Evolutionary conservation across 2,113 vertebrate genomes (phyloP).

Genomic region (Noctilio leporinus): DNA sequence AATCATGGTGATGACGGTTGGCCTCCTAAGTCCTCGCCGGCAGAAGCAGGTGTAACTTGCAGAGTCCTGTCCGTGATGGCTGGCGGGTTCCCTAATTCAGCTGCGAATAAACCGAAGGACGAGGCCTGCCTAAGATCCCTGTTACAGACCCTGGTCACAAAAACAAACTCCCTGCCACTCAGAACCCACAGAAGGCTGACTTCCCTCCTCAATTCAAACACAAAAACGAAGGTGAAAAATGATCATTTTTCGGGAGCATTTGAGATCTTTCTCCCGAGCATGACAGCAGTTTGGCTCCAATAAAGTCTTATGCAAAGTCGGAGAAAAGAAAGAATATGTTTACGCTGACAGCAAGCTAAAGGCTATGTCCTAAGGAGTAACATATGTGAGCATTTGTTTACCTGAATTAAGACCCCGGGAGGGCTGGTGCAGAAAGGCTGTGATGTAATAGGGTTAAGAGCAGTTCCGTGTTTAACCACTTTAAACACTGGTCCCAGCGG

Average conservation of each 20-base stretch:
- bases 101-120: background rate
- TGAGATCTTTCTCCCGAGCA: background rate
- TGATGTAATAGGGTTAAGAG: background rate
- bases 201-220: background rate
- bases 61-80: too few relatives aligned
- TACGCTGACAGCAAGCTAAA: background rate
- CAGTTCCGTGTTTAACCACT: slow-evolving; percentile 1
- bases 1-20: background rate
- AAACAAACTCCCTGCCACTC: background rate
- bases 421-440: background rate
- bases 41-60: background rate
- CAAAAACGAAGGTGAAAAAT: background rate
- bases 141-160: background rate
- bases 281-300: background rate
- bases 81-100: background rate
- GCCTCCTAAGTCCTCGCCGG: background rate
- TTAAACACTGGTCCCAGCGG: slow-evolving; percentile 5
- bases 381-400: background rate
- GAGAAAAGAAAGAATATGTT: background rate
- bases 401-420: background rate
- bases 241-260: background rate
- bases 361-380: background rate
- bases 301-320: background rate
- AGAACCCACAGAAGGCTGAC: background rate
- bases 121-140: background rate